Evolutionary conservation across 1,140 invertebrate species (phyloP).

Genomic region (Heliconius congener): DNA sequence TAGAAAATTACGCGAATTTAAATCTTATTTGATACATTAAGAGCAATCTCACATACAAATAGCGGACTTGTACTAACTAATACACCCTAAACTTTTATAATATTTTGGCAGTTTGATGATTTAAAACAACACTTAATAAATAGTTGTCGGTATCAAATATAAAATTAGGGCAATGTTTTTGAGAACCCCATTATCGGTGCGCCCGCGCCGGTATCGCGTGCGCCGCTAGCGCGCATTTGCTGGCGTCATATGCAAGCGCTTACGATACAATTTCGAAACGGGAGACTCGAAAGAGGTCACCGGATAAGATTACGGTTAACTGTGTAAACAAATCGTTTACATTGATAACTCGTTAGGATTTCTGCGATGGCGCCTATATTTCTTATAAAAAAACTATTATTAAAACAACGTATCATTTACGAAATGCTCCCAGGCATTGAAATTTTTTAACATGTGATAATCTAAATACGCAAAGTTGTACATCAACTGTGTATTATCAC

Average conservation of each 20-base stretch:
- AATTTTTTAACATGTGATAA: neutral
- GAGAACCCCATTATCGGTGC: conserved; percentile 43
- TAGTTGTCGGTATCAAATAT: conserved; percentile 35
- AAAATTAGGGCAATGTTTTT: conserved; percentile 48
- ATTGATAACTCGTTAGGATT: conserved; percentile 75
- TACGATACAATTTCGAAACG: conserved; percentile 77
- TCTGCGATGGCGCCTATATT: conserved; percentile 70
- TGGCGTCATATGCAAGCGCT: conserved; percentile 41
- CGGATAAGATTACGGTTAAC: conserved; percentile 79
- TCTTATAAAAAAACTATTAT: neutral
- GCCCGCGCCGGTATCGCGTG: conserved; percentile 16
- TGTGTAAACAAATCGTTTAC: conserved; percentile 79
- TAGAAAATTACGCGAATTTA: neutral
- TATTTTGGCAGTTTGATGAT: neutral
- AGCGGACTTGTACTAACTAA: no score
- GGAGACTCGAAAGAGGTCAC: conserved; percentile 78
- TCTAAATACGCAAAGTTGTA: neutral
- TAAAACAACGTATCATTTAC: neutral
- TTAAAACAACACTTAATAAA: conserved; percentile 23
- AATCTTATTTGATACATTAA: neutral
- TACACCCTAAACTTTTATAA: no score
- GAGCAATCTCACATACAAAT: no score
- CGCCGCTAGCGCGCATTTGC: conserved; percentile 27
- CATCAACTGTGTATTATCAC: neutral
- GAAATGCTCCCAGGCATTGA: neutral